Evolutionary conservation across 2,797 vertebrate species (phyloP), one percentile per base, ranked within the genome.

Genomic region (Sparidentex hasta): DNA sequence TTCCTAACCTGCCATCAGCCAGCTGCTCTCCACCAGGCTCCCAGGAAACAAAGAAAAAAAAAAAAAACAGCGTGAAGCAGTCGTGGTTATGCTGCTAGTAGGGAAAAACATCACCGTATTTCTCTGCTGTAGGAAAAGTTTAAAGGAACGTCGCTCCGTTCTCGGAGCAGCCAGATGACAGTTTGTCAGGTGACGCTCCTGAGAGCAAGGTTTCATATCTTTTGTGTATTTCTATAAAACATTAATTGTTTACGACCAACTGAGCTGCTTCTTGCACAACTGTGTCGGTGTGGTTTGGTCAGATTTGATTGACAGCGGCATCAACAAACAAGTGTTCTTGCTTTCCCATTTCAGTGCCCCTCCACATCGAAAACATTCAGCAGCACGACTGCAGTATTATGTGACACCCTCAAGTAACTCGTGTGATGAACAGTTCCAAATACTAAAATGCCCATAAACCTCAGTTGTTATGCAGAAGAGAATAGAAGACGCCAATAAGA

Each of bases 1-100:
- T 61, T 82, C 54, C 71, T 62, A 90, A 86, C 78, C 86, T 87
- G 83, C 89, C 85, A 87, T 92, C 88, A 94, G 89, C 82, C 92
- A 93, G 84, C 89, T 92, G 93, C 76, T 81, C 67, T 67, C 70
- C 33, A 43, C 44, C 57, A 62, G 25, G 21, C 65, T 65, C 11
- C 21, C 1, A 50, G 16, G 0, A 2, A 29, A 20, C 0, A 20
- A 65, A 38, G 21, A 51, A 63, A 16, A 65, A 38, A 25, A 51
- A 63, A 16, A 65, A 20, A 59, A 33, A 33, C 7, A 54, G 25
- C 12, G 21, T 23, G 21, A 73, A 73, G n/a, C 78, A 48, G 54
- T 55, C 2, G 13, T 17, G 11, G 18, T 2, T 55, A 59, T 54
- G 73, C 33, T 65, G 54, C 43, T 29, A 64, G 16, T 18, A 29